Evolutionary conservation across 2,113 vertebrate species (phyloP).

Genomic region (Lota lota): DNA sequence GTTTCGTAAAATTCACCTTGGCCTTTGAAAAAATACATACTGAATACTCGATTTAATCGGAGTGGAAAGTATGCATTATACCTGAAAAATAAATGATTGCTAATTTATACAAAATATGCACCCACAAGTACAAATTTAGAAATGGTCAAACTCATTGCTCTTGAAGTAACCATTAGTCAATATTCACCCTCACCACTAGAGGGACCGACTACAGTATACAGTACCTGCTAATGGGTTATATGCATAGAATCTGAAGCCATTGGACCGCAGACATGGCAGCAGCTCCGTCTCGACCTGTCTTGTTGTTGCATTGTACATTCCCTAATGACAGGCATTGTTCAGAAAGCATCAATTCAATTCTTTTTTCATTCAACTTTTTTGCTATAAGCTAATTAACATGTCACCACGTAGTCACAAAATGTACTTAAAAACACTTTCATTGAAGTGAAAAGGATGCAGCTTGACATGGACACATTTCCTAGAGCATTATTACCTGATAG

Average conservation of each 20-base stretch:
- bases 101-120: no score
- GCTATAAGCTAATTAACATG: not conserved
- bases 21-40: no score
- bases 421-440: not conserved
- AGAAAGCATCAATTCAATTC: not conserved
- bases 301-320: conserved; percentile 96
- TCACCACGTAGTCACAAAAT: not conserved
- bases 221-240: conserved; percentile 93
- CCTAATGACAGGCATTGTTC: conserved; percentile 62
- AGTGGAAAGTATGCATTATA: not conserved
- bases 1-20: no score
- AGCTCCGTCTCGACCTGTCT: conserved; percentile 88
- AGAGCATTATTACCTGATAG: conserved; percentile 82
- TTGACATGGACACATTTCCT: not conserved
- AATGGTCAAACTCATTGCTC: no score
- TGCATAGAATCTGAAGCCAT: conserved; percentile 86
- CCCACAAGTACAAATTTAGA: no score
- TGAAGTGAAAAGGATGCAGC: not conserved
- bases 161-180: no score
- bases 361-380: not conserved
- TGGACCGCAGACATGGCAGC: conserved; percentile 84
- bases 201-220: not conserved
- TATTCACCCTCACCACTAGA: not conserved
- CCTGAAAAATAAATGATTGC: no score
- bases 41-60: not conserved